Evolutionary conservation across 2,113 vertebrate species (phyloP), one percentile per base, ranked within the genome.

Genomic region (Indicator maculatus): DNA sequence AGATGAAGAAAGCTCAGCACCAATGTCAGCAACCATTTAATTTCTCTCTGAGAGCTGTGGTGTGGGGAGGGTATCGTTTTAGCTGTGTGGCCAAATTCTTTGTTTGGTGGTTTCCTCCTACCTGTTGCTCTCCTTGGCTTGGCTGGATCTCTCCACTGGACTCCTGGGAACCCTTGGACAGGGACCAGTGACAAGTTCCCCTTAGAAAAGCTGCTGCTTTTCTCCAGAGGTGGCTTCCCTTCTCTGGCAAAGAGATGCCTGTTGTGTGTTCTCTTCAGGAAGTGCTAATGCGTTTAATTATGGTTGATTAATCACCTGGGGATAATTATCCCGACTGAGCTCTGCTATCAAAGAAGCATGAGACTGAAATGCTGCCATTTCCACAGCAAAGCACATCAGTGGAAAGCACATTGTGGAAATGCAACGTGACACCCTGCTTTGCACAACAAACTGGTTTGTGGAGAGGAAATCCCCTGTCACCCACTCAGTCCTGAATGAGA

Each of bases 221-320:
- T 24, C 67, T 52, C 36, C 16, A 36, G 24, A 59, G 44, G 55
- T 17, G 17, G 59, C 72, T 88, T 85, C 79, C 53, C 64, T 88
- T 95, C 65, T 71, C 65, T 90, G 67, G 72, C 76, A 65, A 41
- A 82, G 52, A 17, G 7, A 13, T 58, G 13, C 60, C 60, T 80
- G 45, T 77, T 89, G 75, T 61, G 14, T 31, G 36, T 7, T 2
- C 74, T 69, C 72, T 83, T 94, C 86, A 75, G 88, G 72, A 74
- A 93, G 91, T 50, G 44, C 65, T 94, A 93, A 93, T 71, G 72
- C 36, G 50, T 79, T 95, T 95, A 89, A 93, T 88, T 91, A 89
- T 26, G 61, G 73, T 56, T 92, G 80, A 95, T 95, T 90, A 89
- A 90, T 84, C 88, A 90, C 89, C 74, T 90, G 86, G 86, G 90